These are phyloP conservation scores for Ericerus pela DNA, from an alignment of 1,140 invertebrate genomes.

Conservation along the genomic window DNA sequence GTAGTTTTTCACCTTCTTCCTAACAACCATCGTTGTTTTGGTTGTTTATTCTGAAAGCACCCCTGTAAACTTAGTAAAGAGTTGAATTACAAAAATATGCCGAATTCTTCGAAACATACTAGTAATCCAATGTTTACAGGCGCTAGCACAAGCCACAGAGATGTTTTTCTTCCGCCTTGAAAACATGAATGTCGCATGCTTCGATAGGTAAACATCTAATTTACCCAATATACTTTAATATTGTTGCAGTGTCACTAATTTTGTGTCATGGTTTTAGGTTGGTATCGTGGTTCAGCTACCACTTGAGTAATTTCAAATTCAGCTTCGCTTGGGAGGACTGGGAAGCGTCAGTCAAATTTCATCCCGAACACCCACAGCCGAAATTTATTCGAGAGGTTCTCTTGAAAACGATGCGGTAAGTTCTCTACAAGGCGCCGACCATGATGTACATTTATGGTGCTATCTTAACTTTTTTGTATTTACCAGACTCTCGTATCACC, in stretches of 20 bases:
- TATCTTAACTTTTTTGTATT: slow-evolving; percentile 19
- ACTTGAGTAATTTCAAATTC: slow-evolving; percentile 98
- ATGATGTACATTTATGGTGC: background rate
- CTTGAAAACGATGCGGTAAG: slow-evolving; percentile 70
- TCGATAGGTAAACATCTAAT: slow-evolving; percentile 67
- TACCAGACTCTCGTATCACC: slow-evolving; percentile 82
- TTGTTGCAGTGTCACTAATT: slow-evolving; percentile 12
- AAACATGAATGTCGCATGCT: slow-evolving; percentile 90
- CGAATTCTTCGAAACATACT: too few species aligned
- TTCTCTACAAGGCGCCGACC: background rate
- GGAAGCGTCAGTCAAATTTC: slow-evolving; percentile 68
- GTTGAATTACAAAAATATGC: too few species aligned
- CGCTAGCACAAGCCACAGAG: slow-evolving; percentile 93
- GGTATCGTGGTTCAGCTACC: slow-evolving; percentile 95
- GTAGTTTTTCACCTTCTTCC: too few species aligned
- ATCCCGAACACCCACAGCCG: slow-evolving; percentile 81
- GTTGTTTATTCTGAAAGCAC: too few species aligned
- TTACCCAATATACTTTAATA: slow-evolving; percentile 20
- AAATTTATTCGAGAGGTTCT: slow-evolving; percentile 91
- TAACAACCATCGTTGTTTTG: too few species aligned
- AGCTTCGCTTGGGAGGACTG: slow-evolving; percentile 98
- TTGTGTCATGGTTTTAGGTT: slow-evolving; percentile 54
- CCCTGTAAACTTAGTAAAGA: too few species aligned
- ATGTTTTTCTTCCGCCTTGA: slow-evolving; percentile 91
- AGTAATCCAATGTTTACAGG: too few species aligned